phyloP scores from a whole-genome alignment of 2,113 vertebrate species.

The Salvator merianae region DNA sequence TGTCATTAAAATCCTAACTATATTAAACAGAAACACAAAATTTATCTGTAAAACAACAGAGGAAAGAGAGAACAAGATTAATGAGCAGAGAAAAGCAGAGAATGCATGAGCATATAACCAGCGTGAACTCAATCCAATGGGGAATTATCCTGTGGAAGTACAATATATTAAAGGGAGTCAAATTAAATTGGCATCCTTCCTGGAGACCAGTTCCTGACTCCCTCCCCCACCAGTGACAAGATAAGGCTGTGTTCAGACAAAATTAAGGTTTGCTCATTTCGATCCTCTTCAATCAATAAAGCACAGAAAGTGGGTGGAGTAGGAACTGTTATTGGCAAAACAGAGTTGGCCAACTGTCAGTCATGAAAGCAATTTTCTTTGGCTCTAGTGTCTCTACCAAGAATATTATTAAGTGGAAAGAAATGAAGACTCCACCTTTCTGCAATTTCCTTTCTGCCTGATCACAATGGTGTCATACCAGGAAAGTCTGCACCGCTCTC shows the following conservation, averaged over 20 bases:
- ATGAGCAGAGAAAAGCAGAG: background rate
- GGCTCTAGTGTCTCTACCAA: too few relatives aligned
- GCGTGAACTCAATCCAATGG: too few relatives aligned
- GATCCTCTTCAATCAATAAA: background rate
- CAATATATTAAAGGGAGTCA: background rate
- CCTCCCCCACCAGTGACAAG: background rate
- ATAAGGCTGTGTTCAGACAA: background rate
- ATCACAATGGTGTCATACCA: too few relatives aligned
- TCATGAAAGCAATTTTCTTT: background rate
- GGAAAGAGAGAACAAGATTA: background rate
- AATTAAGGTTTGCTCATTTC: background rate
- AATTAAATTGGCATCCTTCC: background rate
- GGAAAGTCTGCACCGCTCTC: too few relatives aligned
- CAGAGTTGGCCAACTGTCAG: background rate
- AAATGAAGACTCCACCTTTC: background rate
- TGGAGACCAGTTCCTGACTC: background rate
- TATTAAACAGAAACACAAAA: conserved; percentile 98
- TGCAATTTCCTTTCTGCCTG: too few relatives aligned
- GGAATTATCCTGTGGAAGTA: background rate
- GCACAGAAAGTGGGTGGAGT: background rate
- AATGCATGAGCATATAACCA: background rate
- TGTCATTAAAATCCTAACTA: conserved; percentile 97
- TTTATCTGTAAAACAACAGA: conserved; percentile 84
- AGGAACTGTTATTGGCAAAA: background rate
- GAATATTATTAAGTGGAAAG: background rate